Base-by-base conservation (phyloP, 1,140 invertebrate genomes). In the Brachionus manjavacas region DNA sequence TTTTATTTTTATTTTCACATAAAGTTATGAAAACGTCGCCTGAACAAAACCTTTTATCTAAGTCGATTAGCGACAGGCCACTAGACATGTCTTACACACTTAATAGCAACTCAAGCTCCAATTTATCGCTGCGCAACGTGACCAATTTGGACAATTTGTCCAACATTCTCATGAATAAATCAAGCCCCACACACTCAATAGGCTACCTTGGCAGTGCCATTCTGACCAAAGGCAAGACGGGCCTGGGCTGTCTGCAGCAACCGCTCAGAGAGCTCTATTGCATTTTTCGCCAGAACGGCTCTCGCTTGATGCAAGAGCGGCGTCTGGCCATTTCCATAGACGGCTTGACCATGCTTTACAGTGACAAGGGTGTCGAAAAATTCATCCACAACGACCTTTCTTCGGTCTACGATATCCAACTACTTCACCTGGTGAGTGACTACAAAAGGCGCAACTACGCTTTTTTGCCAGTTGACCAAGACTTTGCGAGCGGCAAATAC, bases 141-240 rank as follows among this genome's bases (percentile, higher is more conserved):
- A 23, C 41, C 46, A 76, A 46, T 46, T 31, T 76, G 41, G 43
- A 76, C 23, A 76, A 28, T 49, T 31, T 76, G 14, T 49, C 72
- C 7, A 46, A 76, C 72, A 76, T 76, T 4, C 41, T 76, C 11
- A 76, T 76, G 72, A 76, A 76, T 12, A 76, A 31, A 28, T 23
- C 43, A 23, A 46, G 72, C 8, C 64, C 79, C 2, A 41, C 35
- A 4, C 35, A 81, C 43, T 31, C 35, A 43, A 81, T 81, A n/a
- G 79, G 79, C 25, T 81, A 81, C 31, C 39, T 81, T n/a, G 79
- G 79, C 35, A 81, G 79, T 25, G 79, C 79, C 1, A 81, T 81
- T 11, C 14, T 81, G 16, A 81, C 79, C 49, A 81, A 81, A 64
- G 79, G 79, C 23, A 81, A 81, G 41, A 81, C 79, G 1, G 79